A percentile compares a stretch with the other conserved stretches of the same genome.
Evolutionary conservation across 2,113 vertebrate genomes (phyloP).

Genomic region (Vidua macroura): DNA sequence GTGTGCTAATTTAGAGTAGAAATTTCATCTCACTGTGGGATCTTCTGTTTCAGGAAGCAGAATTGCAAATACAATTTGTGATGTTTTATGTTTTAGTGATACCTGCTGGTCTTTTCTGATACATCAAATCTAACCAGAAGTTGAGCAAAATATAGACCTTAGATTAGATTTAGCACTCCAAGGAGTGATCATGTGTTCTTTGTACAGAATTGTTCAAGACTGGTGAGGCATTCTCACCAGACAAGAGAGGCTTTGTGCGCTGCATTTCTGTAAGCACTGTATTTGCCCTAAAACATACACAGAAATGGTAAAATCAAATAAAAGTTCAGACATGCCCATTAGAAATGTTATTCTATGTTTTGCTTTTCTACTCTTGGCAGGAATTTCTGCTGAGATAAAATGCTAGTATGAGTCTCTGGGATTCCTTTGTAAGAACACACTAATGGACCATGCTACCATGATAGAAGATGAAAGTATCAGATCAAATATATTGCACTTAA

Average conservation of each 20-base stretch:
- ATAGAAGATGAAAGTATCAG: not conserved
- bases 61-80: not conserved
- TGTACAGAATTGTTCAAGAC: not conserved
- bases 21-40: not conserved
- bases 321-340: not conserved
- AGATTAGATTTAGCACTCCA: not conserved
- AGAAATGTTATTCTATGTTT: not conserved
- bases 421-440: not conserved
- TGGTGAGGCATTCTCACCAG: not conserved
- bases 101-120: not conserved
- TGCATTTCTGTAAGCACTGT: not conserved
- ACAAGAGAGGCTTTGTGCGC: not conserved
- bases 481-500: not conserved
- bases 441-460: not conserved
- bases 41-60: not conserved
- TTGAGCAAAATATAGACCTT: not conserved
- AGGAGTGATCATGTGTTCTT: not conserved
- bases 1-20: not conserved
- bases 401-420: not conserved
- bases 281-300: not conserved
- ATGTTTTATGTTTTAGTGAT: not conserved
- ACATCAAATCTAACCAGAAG: not conserved
- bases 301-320: not conserved
- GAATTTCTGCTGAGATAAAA: not conserved
- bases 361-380: not conserved